A percentile compares a stretch with the other conserved stretches of the same genome.
Evolutionary conservation across 2,888 invertebrate species (phyloP).

Genomic region (Frankliniella fusca): DNA sequence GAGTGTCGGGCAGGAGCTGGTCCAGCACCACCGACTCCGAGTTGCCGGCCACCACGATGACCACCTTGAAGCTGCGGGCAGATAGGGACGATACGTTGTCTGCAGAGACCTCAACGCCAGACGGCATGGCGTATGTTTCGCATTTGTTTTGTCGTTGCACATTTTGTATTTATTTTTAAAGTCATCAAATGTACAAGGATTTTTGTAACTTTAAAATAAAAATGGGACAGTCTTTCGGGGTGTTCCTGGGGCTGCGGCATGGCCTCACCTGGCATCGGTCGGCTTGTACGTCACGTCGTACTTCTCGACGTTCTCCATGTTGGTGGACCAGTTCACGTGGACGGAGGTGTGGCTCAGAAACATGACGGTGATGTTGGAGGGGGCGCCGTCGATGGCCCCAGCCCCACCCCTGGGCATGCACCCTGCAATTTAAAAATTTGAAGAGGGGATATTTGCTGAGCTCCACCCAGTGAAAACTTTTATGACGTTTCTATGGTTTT

Average conservation of each 20-base stretch:
- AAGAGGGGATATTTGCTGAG: no score
- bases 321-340: slow-evolving; percentile 80
- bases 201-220: no score
- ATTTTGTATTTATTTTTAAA: no score
- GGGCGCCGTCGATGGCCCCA: slow-evolving; percentile 58
- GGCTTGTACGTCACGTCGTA: slow-evolving; percentile 90
- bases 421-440: slow-evolving; percentile 54
- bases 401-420: slow-evolving; percentile 62
- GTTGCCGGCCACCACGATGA: slow-evolving; percentile 83
- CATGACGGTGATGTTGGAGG: slow-evolving; percentile 85
- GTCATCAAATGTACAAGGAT: no score
- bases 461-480: no score
- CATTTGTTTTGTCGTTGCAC: no score
- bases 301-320: slow-evolving; percentile 75
- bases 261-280: slow-evolving; percentile 80
- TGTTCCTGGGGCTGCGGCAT: no score
- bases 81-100: slow-evolving; percentile 32
- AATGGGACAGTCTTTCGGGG: no score
- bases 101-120: not conserved
- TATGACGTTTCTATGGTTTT: no score
- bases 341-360: slow-evolving; percentile 82
- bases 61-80: slow-evolving; percentile 81
- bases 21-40: slow-evolving; percentile 80
- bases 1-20: slow-evolving; percentile 77
- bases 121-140: not conserved